phyloP scores from a whole-genome alignment of 2,888 invertebrate species.

The Diarsia rubi region DNA sequence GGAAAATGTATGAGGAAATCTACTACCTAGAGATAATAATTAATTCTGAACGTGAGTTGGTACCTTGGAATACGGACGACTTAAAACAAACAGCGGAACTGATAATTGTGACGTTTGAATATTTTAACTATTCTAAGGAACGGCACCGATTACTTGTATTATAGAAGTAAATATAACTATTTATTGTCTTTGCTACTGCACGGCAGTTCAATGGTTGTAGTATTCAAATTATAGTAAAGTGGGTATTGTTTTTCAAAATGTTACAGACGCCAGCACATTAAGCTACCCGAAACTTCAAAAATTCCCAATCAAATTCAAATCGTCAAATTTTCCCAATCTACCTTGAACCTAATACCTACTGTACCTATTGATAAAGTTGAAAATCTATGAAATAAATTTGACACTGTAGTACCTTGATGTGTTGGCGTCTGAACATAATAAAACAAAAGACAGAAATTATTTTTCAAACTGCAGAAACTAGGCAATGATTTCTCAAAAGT shows the following conservation, averaged over 20 bases:
- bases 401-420: no score
- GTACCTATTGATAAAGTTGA: no score
- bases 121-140: slow-evolving; percentile 9
- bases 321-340: no score
- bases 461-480: no score
- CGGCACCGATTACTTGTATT: background rate
- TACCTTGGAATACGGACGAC: slow-evolving; percentile 35
- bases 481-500: no score
- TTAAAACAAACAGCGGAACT: slow-evolving; percentile 27
- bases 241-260: background rate
- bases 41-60: slow-evolving; percentile 39
- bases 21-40: slow-evolving; percentile 35
- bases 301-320: no score
- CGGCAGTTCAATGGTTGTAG: background rate
- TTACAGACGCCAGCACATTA: no score
- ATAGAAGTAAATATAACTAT: background rate
- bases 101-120: slow-evolving; percentile 12
- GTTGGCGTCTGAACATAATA: no score
- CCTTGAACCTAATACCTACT: no score
- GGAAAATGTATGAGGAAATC: slow-evolving; percentile 56
- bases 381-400: no score
- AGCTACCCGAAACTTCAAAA: no score
- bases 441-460: background rate
- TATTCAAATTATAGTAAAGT: background rate
- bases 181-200: background rate